These are phyloP conservation scores for Andrena bicolor DNA, from an alignment of 2,888 invertebrate species.

Conservation along the genomic window DNA sequence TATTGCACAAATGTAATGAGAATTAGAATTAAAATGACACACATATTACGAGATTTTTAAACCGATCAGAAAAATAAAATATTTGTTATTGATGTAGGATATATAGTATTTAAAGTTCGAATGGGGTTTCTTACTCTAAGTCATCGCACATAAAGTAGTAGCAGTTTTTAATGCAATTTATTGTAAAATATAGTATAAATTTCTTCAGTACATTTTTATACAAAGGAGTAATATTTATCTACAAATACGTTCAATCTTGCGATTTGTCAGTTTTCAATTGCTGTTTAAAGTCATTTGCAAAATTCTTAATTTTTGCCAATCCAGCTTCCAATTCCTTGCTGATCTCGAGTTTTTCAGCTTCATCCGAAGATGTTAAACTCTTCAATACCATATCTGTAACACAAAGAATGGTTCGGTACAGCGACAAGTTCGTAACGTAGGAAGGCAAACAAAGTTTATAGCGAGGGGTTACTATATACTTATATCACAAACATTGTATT, in stretches of 20 bases:
- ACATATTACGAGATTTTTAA: constrained; percentile 36
- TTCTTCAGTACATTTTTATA: constrained; percentile 38
- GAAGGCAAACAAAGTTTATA: too few species aligned
- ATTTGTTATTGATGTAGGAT: constrained; percentile 31
- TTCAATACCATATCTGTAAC: constrained; percentile 88
- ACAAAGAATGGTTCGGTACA: background rate
- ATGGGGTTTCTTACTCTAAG: background rate
- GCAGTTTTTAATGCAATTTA: constrained; percentile 40
- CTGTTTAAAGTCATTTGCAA: constrained; percentile 86
- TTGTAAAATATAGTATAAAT: constrained; percentile 52
- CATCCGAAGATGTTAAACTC: constrained; percentile 86
- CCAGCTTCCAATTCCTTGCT: constrained; percentile 86
- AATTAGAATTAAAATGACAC: constrained; percentile 29
- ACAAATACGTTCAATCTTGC: constrained; percentile 68
- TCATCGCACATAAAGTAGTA: background rate
- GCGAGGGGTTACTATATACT: background rate
- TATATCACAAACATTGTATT: background rate
- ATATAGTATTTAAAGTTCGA: background rate
- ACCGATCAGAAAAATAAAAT: constrained; percentile 25
- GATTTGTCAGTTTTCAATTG: constrained; percentile 79
- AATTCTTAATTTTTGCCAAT: constrained; percentile 85
- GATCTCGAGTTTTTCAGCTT: constrained; percentile 85
- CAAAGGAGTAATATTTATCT: constrained; percentile 47
- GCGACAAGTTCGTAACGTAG: background rate
- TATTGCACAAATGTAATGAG: constrained; percentile 43